Base-by-base conservation (phyloP, 2,113 vertebrate species). In the Grantiella picta region DNA sequence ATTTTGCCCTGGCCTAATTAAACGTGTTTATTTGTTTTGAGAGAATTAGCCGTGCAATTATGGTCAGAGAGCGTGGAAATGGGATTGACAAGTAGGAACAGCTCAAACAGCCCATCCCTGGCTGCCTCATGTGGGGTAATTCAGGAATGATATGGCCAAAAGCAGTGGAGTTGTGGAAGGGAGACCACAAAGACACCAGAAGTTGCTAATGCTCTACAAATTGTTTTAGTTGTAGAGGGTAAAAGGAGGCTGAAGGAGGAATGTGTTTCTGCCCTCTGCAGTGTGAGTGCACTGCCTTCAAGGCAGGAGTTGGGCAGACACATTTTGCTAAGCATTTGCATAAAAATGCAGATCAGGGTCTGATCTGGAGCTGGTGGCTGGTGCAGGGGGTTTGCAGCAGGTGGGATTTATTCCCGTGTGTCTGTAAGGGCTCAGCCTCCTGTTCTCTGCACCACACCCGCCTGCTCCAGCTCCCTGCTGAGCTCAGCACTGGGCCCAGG, bases 1-100 rank as follows among this genome's bases (percentile, higher is more conserved):
- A 38, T 96, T 93, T 82, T 90, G 80, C 90, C 72, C 76, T 36
- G 69, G 76, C 77, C 90, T 94, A 95, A 95, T 96, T 90, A 93
- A 89, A 81, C 0, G 5, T 90, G 89, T 95, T 86, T 94, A 8
- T 94, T 95, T 95, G 90, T 81, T 90, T 93, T 81, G 86, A 81
- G 95, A 92, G 56, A 92, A 86, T 95, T 93, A 86, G 65, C 89
- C 0, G 0, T 81, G 75, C 14, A 40, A 2, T 86, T 86, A 59
- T 42, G 77, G 93, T n/a, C 77, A 61, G 84, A 6, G 90, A 86
- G 52, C n/a, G 2, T 38, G 92, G 95, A 92, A 82, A 52, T 0
- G 33, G 70, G 57, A 71, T 59, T 0, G 4, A 5, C 6, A 10
- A 27, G 76, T 2, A 73, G 81, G 78, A 87, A 0, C 44, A 3